phyloP scores from a whole-genome alignment of 2,113 vertebrate species.

The Mixornis gularis region DNA sequence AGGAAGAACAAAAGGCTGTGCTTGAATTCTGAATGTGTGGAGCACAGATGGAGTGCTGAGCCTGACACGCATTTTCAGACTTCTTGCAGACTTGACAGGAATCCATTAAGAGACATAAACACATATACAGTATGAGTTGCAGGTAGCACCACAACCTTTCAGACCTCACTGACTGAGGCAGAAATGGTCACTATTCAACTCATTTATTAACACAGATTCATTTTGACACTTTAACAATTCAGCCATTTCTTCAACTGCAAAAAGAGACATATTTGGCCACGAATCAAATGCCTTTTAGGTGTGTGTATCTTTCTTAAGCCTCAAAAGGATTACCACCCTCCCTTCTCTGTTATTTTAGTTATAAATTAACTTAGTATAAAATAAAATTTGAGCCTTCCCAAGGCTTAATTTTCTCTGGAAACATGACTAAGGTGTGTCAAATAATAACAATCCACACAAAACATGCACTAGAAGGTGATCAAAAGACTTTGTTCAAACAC shows the following conservation, averaged over 20 bases:
- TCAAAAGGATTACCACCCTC: not conserved
- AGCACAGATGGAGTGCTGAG: not conserved
- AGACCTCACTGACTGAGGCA: not conserved
- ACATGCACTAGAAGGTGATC: not conserved
- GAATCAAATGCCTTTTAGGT: not conserved
- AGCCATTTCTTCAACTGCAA: not conserved
- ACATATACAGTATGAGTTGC: not conserved
- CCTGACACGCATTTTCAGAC: not conserved
- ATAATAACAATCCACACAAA: not conserved
- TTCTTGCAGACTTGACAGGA: not conserved
- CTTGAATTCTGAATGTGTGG: not conserved
- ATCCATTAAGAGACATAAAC: not conserved
- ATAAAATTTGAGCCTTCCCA: not conserved
- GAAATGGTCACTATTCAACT: not conserved
- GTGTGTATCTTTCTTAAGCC: not conserved
- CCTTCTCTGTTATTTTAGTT: not conserved
- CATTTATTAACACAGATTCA: not conserved
- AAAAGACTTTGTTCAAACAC: not conserved
- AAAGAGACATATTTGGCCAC: not conserved
- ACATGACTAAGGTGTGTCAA: not conserved
- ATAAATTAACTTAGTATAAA: not conserved
- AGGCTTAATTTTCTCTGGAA: not conserved
- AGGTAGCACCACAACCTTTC: not conserved
- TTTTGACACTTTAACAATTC: not conserved
- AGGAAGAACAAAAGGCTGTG: not conserved